These are phyloP conservation scores for Panonychus citri DNA, from an alignment of 1,140 invertebrate species.

Conservation along the genomic window DNA sequence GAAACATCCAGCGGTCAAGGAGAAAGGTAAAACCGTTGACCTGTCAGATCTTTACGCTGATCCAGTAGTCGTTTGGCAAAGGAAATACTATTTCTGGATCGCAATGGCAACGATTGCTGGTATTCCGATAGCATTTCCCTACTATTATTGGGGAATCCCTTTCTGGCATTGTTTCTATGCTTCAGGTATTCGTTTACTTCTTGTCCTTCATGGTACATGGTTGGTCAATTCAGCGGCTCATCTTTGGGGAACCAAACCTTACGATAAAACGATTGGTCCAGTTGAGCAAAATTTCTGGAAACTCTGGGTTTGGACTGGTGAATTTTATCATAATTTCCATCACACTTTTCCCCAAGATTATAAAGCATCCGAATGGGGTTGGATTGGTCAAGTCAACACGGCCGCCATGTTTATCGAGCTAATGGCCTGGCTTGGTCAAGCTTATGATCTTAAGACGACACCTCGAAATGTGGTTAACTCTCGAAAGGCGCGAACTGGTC, in stretches of 20 bases:
- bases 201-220: slow-evolving; percentile 69
- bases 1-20: slow-evolving; percentile 48
- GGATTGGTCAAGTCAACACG: slow-evolving; percentile 28
- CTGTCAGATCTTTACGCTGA: slow-evolving; percentile 59
- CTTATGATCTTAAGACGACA: slow-evolving; percentile 28
- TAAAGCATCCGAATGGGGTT: slow-evolving; percentile 57
- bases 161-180: slow-evolving; percentile 28
- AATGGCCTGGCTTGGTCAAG: slow-evolving; percentile 36
- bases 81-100: slow-evolving; percentile 18
- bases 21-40: slow-evolving; percentile 61
- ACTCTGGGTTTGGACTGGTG: not conserved
- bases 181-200: slow-evolving; percentile 50
- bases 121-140: not conserved
- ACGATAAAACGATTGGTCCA: slow-evolving; percentile 27
- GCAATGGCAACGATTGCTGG: not conserved
- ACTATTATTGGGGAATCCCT: not conserved
- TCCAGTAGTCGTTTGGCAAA: slow-evolving; percentile 59
- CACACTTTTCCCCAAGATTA: slow-evolving; percentile 90
- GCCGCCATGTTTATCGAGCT: slow-evolving; percentile 36
- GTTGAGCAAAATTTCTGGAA: slow-evolving; percentile 18
- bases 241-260: slow-evolving; percentile 25
- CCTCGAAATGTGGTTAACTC: not conserved
- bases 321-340: slow-evolving; percentile 55
- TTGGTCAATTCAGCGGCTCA: slow-evolving; percentile 49
- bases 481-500: slow-evolving; percentile 16